Evolutionary conservation across 2,113 vertebrate species (phyloP).

Genomic region (Neofelis nebulosa): DNA sequence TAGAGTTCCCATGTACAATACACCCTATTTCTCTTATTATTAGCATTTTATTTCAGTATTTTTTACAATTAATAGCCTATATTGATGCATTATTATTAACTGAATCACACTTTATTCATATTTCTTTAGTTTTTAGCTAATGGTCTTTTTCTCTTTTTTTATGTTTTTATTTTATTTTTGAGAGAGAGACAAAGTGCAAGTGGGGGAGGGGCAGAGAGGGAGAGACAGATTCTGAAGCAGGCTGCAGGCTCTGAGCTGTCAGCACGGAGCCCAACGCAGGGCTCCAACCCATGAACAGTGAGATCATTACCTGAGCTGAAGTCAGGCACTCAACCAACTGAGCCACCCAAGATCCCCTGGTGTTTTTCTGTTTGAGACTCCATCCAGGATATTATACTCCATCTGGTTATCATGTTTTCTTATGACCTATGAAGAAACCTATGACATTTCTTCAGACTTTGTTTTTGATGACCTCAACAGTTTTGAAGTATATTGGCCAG

Average conservation of each 20-base stretch:
- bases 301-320: too few species aligned
- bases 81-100: neutral
- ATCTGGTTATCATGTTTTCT: neutral
- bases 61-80: neutral
- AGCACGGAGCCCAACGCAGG: too few species aligned
- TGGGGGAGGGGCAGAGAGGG: too few species aligned
- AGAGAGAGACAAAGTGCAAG: too few species aligned
- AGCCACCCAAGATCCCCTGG: neutral
- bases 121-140: neutral
- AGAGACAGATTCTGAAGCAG: too few species aligned
- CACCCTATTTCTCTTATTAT: neutral
- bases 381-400: neutral
- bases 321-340: too few species aligned
- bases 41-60: neutral
- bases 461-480: neutral
- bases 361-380: neutral
- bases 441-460: neutral
- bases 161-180: too few species aligned
- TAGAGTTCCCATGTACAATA: neutral
- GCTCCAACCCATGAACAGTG: too few species aligned
- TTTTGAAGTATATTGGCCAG: neutral
- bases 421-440: neutral
- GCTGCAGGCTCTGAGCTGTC: too few species aligned
- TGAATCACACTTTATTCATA: neutral
- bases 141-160: neutral